These are phyloP conservation scores for Bombus haemorrhoidalis DNA, from an alignment of 1,140 invertebrate species.

Conservation along the genomic window DNA sequence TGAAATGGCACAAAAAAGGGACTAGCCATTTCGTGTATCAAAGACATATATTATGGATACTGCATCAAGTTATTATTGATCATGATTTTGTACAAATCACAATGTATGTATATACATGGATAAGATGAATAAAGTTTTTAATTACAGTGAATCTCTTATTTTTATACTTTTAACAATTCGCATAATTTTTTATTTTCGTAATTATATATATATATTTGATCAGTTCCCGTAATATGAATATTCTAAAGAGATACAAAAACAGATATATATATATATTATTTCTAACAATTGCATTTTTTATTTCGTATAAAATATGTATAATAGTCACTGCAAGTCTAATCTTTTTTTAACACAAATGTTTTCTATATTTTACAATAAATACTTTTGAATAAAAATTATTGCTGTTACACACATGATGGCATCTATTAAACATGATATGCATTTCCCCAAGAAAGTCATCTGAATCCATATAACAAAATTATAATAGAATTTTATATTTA, in stretches of 20 bases:
- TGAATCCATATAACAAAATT: not conserved
- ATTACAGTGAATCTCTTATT: not conserved
- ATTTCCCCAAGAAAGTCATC: not conserved
- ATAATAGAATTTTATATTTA: not conserved
- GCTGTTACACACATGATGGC: not conserved
- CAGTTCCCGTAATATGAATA: conserved; percentile 9
- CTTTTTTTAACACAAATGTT: conserved; percentile 24
- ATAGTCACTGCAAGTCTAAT: conserved; percentile 10
- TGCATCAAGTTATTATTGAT: conserved; percentile 24
- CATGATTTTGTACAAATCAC: conserved; percentile 16
- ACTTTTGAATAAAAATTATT: conserved; percentile 29
- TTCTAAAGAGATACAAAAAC: not conserved
- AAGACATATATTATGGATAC: conserved; percentile 46
- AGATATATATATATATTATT: not conserved
- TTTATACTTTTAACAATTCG: conserved; percentile 7
- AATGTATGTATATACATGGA: not conserved
- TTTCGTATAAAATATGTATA: conserved; percentile 29
- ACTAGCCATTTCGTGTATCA: conserved; percentile 80
- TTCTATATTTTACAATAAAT: conserved; percentile 49
- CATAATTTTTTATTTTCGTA: not conserved
- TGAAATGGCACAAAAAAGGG: conserved; percentile 82
- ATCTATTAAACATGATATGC: not conserved
- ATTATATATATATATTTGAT: not conserved
- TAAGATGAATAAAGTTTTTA: conserved; percentile 7
- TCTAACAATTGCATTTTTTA: conserved; percentile 16